Conservation (phyloP, 2,113 vertebrate genomes). For the Falcunculus frontatus region DNA sequence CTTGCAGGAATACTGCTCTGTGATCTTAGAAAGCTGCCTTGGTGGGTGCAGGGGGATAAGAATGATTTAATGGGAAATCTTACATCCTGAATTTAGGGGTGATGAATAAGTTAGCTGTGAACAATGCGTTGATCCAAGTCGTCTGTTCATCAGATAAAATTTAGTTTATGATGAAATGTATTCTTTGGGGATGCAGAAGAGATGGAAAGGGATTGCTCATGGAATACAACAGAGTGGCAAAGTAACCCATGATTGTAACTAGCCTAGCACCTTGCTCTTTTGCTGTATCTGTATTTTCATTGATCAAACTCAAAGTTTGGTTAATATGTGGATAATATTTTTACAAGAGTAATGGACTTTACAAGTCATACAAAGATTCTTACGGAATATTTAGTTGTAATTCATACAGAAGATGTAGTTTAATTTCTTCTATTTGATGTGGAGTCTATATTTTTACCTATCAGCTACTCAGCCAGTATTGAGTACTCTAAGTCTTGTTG, state of each 20-base stretch:
- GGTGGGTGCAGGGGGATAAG: not conserved
- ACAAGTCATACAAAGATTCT: too few species aligned
- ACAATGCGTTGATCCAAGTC: not conserved
- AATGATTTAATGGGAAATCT: not conserved
- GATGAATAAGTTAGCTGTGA: not conserved
- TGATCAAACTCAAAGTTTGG: not conserved
- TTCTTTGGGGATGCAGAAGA: not conserved
- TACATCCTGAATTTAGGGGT: not conserved
- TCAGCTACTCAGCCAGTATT: not conserved
- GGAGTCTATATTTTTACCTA: not conserved
- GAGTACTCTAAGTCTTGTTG: not conserved
- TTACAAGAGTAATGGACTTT: not conserved
- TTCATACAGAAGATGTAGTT: not conserved
- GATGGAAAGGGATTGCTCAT: not conserved
- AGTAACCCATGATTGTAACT: not conserved
- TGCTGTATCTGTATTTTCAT: not conserved
- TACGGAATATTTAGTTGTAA: not conserved
- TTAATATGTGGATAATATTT: rapidly evolving
- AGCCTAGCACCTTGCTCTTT: not conserved
- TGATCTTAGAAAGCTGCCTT: not conserved
- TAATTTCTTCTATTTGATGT: not conserved
- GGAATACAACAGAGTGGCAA: not conserved
- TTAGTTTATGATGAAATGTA: not conserved
- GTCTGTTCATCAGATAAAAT: not conserved
- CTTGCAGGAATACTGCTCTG: not conserved